These are phyloP conservation scores for Drosophila chauvacae DNA, from an alignment of 1,140 invertebrate genomes.

Conservation along the genomic window DNA sequence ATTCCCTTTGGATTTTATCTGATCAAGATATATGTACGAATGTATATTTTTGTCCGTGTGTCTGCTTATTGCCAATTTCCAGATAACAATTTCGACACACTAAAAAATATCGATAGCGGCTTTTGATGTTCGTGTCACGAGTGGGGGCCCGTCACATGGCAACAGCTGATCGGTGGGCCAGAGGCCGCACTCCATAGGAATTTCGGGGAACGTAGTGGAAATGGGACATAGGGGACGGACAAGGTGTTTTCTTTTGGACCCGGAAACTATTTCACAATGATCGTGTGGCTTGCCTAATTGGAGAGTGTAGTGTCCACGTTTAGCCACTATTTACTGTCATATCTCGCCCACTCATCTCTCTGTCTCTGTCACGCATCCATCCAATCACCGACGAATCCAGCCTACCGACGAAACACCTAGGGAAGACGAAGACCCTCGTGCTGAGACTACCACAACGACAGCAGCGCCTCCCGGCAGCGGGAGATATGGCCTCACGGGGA, in stretches of 20 bases:
- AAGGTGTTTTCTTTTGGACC: constrained; percentile 35
- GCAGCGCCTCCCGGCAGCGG: neutral
- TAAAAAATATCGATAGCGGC: neutral
- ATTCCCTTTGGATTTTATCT: neutral
- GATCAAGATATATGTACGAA: neutral
- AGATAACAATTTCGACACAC: neutral
- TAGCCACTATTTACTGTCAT: neutral
- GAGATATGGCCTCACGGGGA: constrained; percentile 19
- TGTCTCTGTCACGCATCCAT: neutral
- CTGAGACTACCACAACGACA: neutral
- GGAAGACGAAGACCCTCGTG: constrained; percentile 4
- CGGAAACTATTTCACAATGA: constrained; percentile 43
- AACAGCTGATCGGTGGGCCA: constrained; percentile 38
- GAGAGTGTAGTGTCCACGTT: neutral
- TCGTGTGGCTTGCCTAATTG: constrained; percentile 11
- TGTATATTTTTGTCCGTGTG: neutral
- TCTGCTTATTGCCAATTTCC: neutral
- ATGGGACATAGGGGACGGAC: constrained; percentile 4
- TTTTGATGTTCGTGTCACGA: constrained; percentile 18
- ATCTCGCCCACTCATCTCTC: neutral
- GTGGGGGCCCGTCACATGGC: neutral
- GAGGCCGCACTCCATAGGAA: constrained; percentile 5
- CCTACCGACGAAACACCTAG: constrained; percentile 30
- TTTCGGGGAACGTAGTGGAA: constrained; percentile 21
- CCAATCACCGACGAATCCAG: constrained; percentile 8